Conservation (phyloP, 2,113 vertebrate genomes). For the Conger conger region DNA sequence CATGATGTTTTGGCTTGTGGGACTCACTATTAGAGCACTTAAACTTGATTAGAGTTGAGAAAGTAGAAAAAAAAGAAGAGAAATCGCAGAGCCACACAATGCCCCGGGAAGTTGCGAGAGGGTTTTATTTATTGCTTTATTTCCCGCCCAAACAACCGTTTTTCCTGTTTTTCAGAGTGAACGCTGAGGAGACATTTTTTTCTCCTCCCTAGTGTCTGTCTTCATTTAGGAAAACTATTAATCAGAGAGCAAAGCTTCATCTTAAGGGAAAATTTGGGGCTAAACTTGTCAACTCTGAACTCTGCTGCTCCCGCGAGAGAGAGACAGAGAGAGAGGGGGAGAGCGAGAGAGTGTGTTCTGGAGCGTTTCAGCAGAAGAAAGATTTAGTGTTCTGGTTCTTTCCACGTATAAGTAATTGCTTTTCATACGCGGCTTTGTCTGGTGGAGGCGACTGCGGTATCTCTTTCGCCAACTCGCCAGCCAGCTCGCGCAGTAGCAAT, state of each 20-base stretch:
- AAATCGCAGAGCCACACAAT: slow-evolving; percentile 7
- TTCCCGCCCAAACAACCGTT: slow-evolving; percentile 41
- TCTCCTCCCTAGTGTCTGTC: slow-evolving; percentile 8
- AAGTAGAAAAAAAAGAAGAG: slow-evolving; percentile 27
- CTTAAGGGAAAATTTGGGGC: slow-evolving; percentile 44
- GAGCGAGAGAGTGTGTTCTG: slow-evolving; percentile 34
- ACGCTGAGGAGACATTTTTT: slow-evolving; percentile 38
- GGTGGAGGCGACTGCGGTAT: not conserved
- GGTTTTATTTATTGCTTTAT: slow-evolving; percentile 26
- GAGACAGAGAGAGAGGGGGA: slow-evolving; percentile 41
- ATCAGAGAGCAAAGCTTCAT: slow-evolving; percentile 21
- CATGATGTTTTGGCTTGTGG: slow-evolving; percentile 30
- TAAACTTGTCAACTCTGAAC: slow-evolving; percentile 59
- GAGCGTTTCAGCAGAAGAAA: slow-evolving; percentile 24
- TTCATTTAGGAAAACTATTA: slow-evolving; percentile 26
- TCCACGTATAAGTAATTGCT: slow-evolving; percentile 60
- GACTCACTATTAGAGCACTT: slow-evolving; percentile 30
- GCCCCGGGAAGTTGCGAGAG: slow-evolving; percentile 29
- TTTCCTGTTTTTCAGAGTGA: slow-evolving; percentile 40
- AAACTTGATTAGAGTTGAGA: slow-evolving; percentile 36
- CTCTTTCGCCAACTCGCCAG: not conserved
- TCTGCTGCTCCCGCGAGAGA: slow-evolving; percentile 35
- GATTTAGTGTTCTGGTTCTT: slow-evolving; percentile 57
- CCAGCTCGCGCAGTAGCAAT: not conserved
- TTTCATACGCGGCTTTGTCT: slow-evolving; percentile 37